Evolutionary conservation across 2,113 vertebrate genomes (phyloP).

Genomic region (Pseudorhombus dupliciocellatus): DNA sequence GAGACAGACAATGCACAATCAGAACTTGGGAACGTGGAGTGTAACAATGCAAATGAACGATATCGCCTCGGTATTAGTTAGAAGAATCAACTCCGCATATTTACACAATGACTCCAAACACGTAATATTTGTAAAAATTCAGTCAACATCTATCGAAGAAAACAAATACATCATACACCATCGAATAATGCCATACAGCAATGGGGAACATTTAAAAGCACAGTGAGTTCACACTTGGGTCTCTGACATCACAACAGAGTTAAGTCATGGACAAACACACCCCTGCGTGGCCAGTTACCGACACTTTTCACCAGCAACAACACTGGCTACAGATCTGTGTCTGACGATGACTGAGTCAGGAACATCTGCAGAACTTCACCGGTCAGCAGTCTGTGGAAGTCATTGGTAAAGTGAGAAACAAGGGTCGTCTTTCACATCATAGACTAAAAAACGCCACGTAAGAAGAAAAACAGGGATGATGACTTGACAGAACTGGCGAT

Average conservation of each 20-base stretch:
- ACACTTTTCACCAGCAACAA: not conserved
- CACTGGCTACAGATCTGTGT: not conserved
- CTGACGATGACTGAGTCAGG: constrained; percentile 48
- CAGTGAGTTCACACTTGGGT: constrained; percentile 21
- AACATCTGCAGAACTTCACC: constrained; percentile 11
- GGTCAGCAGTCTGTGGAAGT: constrained; percentile 43
- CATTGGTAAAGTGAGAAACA: constrained; percentile 45
- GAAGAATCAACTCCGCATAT: no score
- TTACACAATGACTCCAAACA: no score
- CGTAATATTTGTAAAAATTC: no score
- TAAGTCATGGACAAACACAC: constrained; percentile 1
- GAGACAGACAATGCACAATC: constrained; percentile 10
- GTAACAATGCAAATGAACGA: not conserved
- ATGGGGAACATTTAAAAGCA: not conserved
- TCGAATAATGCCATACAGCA: no score
- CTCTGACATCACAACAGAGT: constrained; percentile 39
- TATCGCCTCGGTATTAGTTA: no score
- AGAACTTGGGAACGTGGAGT: not conserved
- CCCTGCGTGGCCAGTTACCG: constrained; percentile 9
- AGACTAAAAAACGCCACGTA: constrained; percentile 34
- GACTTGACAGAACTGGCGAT: constrained; percentile 11
- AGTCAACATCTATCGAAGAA: no score
- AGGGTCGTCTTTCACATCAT: constrained; percentile 43
- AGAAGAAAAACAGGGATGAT: constrained; percentile 38
- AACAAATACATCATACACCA: no score